Evolutionary conservation across 1,140 invertebrate genomes (phyloP).

Genomic region (Nomia melanderi): DNA sequence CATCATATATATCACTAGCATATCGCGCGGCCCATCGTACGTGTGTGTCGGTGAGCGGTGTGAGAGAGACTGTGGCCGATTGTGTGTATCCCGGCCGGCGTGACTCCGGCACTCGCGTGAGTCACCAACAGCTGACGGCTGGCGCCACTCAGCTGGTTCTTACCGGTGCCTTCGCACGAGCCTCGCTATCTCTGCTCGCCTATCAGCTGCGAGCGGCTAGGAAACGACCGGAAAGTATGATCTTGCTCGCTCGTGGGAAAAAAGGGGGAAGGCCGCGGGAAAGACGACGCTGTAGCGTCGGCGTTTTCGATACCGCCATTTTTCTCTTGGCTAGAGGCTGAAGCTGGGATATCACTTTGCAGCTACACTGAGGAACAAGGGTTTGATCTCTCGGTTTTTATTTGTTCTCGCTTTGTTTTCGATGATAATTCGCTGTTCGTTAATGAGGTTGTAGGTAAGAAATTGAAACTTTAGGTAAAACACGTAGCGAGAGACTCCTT

Average conservation of each 20-base stretch:
- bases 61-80: conserved; percentile 1
- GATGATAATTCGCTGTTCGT: no score
- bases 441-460: no score
- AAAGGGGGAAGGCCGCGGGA: background rate
- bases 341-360: no score
- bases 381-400: no score
- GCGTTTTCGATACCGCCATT: no score
- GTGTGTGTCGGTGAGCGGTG: background rate
- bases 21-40: conserved; percentile 4
- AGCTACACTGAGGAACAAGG: no score
- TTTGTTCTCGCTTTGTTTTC: no score
- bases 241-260: background rate
- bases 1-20: no score
- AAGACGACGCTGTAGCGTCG: no score
- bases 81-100: conserved; percentile 29
- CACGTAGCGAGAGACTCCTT: no score
- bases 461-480: no score
- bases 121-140: conserved; percentile 78
- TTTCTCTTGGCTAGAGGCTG: background rate
- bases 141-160: conserved; percentile 79
- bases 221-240: conserved; percentile 54
- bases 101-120: conserved; percentile 66
- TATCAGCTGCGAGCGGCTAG: conserved; percentile 70
- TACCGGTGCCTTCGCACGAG: conserved; percentile 70
- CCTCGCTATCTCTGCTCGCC: conserved; percentile 63